Evolutionary conservation across 1,140 invertebrate species (phyloP), one percentile per base, ranked within the genome.

Genomic region (Rhysida immarginata): DNA sequence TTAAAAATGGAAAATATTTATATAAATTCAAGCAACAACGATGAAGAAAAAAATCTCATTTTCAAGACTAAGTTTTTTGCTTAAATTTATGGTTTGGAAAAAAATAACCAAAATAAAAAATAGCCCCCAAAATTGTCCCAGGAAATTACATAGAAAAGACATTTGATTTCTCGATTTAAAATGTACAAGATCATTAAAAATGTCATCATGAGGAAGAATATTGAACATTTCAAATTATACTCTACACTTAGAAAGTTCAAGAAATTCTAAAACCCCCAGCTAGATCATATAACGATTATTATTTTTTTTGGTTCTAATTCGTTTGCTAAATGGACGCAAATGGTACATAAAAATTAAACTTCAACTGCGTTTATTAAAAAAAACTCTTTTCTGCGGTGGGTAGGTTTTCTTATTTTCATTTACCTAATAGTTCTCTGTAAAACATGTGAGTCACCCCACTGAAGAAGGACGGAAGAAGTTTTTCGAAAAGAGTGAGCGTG

Each of bases 381-480:
- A 55, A 26, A 56, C n/a, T 26, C 41, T 2, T 55, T 23, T 55
- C 14, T 2, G 25, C 14, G 5, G 25, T 21, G 43, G 5, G 26
- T 16, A 25, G 50, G 16, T 14, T 52, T n/a, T n/a, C n/a, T n/a
- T n/a, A n/a, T n/a, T n/a, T n/a, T n/a, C n/a, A 54, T 71, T 75
- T 66, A 81, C 79, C 72, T 59, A 78, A 63, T 49, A 75, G 64
- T 56, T 73, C 68, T 60, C 74, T 71, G 44, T 72, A 65, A 61
- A 78, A 82, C 13, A 78, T 63, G 35, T 71, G 62, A 27, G 63
- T 64, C 16, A 75, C 75, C 25, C 78, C 78, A 60, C 66, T 70
- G 59, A 82, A 82, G 63, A 79, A 82, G 57, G 73, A 73, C 2
- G 79, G 78, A 54, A 81, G 70, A 11, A 51, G 58, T 20, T 63